These are phyloP conservation scores for Apodemia hepburni DNA, from an alignment of 2,888 invertebrate species.

Conservation along the genomic window DNA sequence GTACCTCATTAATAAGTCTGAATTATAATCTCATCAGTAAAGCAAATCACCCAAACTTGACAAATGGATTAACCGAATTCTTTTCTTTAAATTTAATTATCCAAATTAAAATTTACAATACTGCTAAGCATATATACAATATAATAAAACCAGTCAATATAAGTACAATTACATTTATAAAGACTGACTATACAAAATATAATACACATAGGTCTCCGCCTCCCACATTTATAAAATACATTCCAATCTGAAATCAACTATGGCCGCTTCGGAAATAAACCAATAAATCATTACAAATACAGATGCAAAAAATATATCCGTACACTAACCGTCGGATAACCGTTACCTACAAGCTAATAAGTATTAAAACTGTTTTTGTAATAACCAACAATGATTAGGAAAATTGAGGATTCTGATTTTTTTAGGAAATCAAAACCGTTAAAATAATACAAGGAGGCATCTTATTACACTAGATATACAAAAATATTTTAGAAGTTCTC, in stretches of 20 bases:
- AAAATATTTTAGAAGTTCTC: slow-evolving; percentile 69
- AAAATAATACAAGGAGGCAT: slow-evolving; percentile 43
- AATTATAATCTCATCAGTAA: neutral
- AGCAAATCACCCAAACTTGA: neutral
- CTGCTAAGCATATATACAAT: slow-evolving; percentile 7
- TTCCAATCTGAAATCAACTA: slow-evolving; percentile 50
- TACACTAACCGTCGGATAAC: slow-evolving; percentile 40
- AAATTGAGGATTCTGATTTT: slow-evolving; percentile 51
- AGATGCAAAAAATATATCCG: slow-evolving; percentile 28
- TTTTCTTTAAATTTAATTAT: neutral
- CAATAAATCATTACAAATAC: slow-evolving; percentile 20
- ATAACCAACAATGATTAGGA: slow-evolving; percentile 57
- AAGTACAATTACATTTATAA: neutral
- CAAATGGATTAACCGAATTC: neutral
- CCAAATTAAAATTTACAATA: slow-evolving; percentile 3
- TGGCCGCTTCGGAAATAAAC: slow-evolving; percentile 49
- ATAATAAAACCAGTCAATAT: neutral
- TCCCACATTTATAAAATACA: slow-evolving; percentile 37
- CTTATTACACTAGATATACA: slow-evolving; percentile 54
- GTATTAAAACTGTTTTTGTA: slow-evolving; percentile 46
- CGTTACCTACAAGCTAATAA: slow-evolving; percentile 51
- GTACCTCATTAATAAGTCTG: too few species aligned
- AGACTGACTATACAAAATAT: slow-evolving; percentile 3
- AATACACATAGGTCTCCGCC: slow-evolving; percentile 39
- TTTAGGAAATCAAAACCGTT: slow-evolving; percentile 50